Evolutionary conservation across 2,113 vertebrate species (phyloP).

Genomic region (Mus spicilegus): DNA sequence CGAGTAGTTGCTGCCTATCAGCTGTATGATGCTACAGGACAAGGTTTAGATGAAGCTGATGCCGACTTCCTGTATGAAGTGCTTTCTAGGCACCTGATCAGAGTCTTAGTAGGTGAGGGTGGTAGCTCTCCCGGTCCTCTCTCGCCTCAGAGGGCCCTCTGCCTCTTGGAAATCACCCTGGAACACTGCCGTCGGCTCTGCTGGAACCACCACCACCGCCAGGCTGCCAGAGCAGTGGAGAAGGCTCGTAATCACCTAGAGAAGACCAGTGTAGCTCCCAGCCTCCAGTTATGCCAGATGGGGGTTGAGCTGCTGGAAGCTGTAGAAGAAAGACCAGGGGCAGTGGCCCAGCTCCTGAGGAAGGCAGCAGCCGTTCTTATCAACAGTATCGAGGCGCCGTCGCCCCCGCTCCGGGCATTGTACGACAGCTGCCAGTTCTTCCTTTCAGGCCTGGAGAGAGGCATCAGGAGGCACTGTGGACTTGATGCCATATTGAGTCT

Average conservation of each 20-base stretch:
- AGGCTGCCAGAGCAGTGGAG: constrained; percentile 77
- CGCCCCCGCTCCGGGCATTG: constrained; percentile 80
- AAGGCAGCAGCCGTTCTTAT: constrained; percentile 81
- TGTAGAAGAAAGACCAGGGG: constrained; percentile 20
- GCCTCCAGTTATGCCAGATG: constrained; percentile 78
- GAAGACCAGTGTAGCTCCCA: not conserved
- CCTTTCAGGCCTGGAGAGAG: constrained; percentile 82
- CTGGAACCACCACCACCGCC: constrained; percentile 77
- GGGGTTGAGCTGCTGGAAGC: constrained; percentile 82
- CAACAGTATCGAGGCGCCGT: fast-evolving
- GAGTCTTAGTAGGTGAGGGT: constrained; percentile 57
- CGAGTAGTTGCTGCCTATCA: constrained; percentile 85
- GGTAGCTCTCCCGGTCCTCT: not conserved
- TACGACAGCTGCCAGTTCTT: constrained; percentile 89
- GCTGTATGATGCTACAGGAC: constrained; percentile 84
- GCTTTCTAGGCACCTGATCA: constrained; percentile 76
- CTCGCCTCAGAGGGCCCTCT: constrained; percentile 57
- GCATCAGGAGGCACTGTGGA: constrained; percentile 58
- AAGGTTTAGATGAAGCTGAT: constrained; percentile 79
- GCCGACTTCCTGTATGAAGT: constrained; percentile 85
- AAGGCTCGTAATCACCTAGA: constrained; percentile 65
- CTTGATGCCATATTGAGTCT: constrained; percentile 82
- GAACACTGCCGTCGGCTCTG: constrained; percentile 87
- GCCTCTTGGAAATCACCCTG: constrained; percentile 88
- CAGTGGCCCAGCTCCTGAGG: constrained; percentile 67